A percentile compares a stretch with the other conserved stretches of the same genome.
Evolutionary conservation across 2,888 invertebrate species (phyloP).

Genomic region (Perithous albicinctus): DNA sequence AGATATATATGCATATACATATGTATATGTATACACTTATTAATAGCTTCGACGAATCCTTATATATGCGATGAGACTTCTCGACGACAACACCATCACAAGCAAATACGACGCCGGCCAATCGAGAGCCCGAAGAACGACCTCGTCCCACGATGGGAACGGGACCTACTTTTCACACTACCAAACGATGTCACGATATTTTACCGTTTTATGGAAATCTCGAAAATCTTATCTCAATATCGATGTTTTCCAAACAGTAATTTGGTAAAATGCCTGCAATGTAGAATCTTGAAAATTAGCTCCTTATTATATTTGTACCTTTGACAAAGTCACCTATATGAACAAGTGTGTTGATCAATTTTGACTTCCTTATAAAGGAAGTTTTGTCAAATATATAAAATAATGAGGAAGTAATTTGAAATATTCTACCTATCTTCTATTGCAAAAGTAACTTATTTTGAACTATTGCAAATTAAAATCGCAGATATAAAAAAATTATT

Average conservation of each 20-base stretch:
- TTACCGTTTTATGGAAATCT: slow-evolving; percentile 28
- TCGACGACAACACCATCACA: slow-evolving; percentile 19
- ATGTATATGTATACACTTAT: neutral
- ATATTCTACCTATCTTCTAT: too few species aligned
- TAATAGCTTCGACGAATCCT: slow-evolving; percentile 7
- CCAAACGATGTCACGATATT: slow-evolving; percentile 39
- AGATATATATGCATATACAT: neutral
- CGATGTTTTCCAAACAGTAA: neutral
- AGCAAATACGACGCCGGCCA: slow-evolving; percentile 11
- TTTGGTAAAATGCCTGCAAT: neutral
- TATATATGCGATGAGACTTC: slow-evolving; percentile 16
- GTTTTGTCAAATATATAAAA: too few species aligned
- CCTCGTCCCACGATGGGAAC: slow-evolving; percentile 30
- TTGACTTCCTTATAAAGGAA: too few species aligned
- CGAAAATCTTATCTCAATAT: neutral
- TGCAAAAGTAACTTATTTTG: too few species aligned
- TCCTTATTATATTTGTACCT: too few species aligned
- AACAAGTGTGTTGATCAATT: too few species aligned
- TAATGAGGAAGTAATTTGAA: too few species aligned
- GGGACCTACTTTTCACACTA: slow-evolving; percentile 56
- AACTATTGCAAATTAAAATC: too few species aligned
- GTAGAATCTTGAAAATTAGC: too few species aligned
- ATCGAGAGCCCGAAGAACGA: slow-evolving; percentile 1
- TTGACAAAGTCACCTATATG: too few species aligned
- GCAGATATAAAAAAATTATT: too few species aligned